Evolutionary conservation across 1,140 invertebrate species (phyloP).

Genomic region (Brachionus plicatilis): DNA sequence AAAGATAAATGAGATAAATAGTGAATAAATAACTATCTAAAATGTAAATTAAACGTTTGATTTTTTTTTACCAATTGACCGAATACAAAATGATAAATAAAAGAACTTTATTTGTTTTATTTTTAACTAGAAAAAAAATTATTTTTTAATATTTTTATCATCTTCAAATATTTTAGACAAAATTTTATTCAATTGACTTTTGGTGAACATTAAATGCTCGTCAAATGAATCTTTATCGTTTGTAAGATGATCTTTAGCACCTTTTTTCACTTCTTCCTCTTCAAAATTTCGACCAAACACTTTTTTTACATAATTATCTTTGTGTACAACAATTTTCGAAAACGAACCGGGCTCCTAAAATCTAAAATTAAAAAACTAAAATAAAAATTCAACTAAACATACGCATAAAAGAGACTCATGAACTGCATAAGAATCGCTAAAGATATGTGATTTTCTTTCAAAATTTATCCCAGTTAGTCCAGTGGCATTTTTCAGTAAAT

Average conservation of each 20-base stretch:
- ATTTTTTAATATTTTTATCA: neutral
- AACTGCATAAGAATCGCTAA: conserved; percentile 9
- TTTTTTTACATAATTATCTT: neutral
- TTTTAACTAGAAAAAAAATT: neutral
- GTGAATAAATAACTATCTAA: too few species aligned
- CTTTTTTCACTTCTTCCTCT: neutral
- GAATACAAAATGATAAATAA: too few species aligned
- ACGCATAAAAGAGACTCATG: conserved; percentile 21
- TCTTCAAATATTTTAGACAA: neutral
- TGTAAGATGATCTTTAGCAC: neutral
- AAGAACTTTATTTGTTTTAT: too few species aligned
- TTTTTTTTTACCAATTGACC: too few species aligned
- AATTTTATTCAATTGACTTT: neutral
- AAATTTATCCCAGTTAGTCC: conserved; percentile 23
- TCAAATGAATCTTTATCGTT: neutral
- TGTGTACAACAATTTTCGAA: conserved; percentile 4
- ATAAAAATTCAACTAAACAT: neutral
- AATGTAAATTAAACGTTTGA: too few species aligned
- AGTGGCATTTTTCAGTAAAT: conserved; percentile 43
- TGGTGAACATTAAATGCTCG: neutral
- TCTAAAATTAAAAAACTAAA: neutral
- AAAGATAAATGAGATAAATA: too few species aligned
- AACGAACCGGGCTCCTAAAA: conserved; percentile 12
- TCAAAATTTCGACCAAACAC: neutral
- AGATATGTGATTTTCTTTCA: conserved; percentile 17